These are phyloP conservation scores for Acromyrmex echinatior DNA, from an alignment of 1,140 invertebrate species.

Conservation along the genomic window DNA sequence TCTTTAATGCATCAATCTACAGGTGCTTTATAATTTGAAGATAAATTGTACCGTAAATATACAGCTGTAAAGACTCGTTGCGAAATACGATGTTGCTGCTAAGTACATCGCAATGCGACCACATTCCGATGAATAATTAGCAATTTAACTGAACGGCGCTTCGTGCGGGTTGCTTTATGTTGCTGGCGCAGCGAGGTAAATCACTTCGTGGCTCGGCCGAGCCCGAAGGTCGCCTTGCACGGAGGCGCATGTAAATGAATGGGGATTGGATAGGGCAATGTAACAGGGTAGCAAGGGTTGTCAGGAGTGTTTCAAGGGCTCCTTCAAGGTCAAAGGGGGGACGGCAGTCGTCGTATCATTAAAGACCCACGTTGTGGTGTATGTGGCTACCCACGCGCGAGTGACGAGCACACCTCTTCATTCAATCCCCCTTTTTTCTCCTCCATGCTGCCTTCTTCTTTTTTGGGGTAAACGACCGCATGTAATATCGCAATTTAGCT, in stretches of 20 bases:
- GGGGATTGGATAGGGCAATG: conserved; percentile 86
- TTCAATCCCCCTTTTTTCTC: background rate
- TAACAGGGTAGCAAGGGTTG: conserved; percentile 83
- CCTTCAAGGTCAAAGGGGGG: conserved; percentile 66
- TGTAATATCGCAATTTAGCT: background rate
- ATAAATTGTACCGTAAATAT: conserved; percentile 21
- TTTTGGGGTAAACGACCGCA: background rate
- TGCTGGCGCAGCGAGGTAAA: conserved; percentile 32
- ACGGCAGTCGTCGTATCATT: conserved; percentile 47
- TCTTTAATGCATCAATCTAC: too few species aligned
- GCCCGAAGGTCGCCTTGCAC: conserved; percentile 52
- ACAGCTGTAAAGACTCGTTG: background rate
- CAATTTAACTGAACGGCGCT: conserved; percentile 30
- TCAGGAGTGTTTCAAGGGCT: conserved; percentile 80
- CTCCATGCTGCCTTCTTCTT: background rate
- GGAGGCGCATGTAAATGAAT: conserved; percentile 82
- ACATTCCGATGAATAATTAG: conserved; percentile 17
- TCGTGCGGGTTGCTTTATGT: conserved; percentile 21
- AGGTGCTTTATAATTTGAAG: background rate
- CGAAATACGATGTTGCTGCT: background rate
- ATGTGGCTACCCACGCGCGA: conserved; percentile 15
- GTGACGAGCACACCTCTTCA: background rate
- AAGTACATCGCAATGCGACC: background rate
- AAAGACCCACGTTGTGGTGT: conserved; percentile 33
- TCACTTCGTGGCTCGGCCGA: conserved; percentile 13